phyloP scores from a whole-genome alignment of 2,888 invertebrate species.

The Helicoverpa assulta region DNA sequence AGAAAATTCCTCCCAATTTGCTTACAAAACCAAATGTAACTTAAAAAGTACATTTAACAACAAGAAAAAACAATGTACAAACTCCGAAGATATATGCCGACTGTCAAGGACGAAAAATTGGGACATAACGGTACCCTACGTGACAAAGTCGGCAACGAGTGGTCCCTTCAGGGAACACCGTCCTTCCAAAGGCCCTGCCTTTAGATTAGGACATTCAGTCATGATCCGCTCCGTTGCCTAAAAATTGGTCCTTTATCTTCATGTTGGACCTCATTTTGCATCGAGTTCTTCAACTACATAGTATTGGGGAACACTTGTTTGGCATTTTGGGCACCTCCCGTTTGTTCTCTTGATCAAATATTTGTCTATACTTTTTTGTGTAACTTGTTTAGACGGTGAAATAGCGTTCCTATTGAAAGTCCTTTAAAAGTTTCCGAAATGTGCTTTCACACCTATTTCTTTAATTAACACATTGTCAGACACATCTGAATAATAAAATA shows the following conservation, averaged over 20 bases:
- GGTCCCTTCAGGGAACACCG: constrained; percentile 69
- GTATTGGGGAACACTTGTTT: constrained; percentile 13
- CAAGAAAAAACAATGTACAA: constrained; percentile 44
- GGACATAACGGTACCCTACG: constrained; percentile 79
- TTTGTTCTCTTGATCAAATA: constrained; percentile 12
- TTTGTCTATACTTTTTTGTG: neutral
- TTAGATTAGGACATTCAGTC: constrained; percentile 75
- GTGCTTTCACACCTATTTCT: constrained; percentile 12
- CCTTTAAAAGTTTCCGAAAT: neutral
- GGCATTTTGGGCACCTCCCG: neutral
- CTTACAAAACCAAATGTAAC: constrained; percentile 9
- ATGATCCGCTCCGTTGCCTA: constrained; percentile 71
- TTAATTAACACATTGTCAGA: constrained; percentile 4
- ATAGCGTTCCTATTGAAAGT: neutral
- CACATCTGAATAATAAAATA: constrained; percentile 7
- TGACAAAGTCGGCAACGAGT: constrained; percentile 69
- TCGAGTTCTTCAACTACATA: constrained; percentile 7
- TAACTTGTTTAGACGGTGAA: neutral
- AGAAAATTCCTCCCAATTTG: neutral
- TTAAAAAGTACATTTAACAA: constrained; percentile 5
- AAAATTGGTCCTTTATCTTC: constrained; percentile 53
- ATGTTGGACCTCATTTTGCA: constrained; percentile 45
- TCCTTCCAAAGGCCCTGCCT: constrained; percentile 53
- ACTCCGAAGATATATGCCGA: constrained; percentile 64
- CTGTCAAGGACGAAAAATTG: constrained; percentile 80